phyloP scores from a whole-genome alignment of 2,797 vertebrate species.

The Novumbra hubbsi region DNA sequence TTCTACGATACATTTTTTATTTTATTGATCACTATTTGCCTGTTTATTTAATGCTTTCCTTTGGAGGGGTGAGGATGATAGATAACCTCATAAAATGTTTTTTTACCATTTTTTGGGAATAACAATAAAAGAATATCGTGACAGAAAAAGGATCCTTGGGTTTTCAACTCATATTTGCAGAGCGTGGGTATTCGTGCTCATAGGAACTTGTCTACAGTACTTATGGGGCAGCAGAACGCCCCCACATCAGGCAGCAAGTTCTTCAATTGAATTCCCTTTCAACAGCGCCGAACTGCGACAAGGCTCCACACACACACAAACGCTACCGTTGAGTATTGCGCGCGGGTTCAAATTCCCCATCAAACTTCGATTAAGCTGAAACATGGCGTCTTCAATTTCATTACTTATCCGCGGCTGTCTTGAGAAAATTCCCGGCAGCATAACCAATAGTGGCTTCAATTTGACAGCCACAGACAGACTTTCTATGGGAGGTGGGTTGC shows the following conservation, averaged over 20 bases:
- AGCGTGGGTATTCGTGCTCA: neutral
- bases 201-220: neutral
- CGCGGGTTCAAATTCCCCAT: constrained; percentile 2
- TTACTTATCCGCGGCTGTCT: constrained; percentile 4
- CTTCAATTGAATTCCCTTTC: neutral
- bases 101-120: too few relatives aligned
- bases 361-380: constrained; percentile 20
- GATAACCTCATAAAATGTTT: too few relatives aligned
- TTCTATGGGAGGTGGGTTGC: constrained; percentile 9
- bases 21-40: too few relatives aligned
- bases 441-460: constrained; percentile 32
- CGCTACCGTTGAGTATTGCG: neutral
- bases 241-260: neutral
- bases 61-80: too few relatives aligned
- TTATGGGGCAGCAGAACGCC: neutral
- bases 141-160: too few relatives aligned
- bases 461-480: constrained; percentile 28
- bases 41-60: too few relatives aligned
- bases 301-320: neutral
- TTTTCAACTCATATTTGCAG: neutral
- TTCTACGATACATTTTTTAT: too few relatives aligned
- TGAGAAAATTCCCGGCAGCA: constrained; percentile 16
- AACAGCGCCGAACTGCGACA: neutral
- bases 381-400: constrained; percentile 10
- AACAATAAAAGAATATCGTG: too few relatives aligned